Evolutionary conservation across 2,797 vertebrate species (phyloP).

Genomic region (Anguilla anguilla): DNA sequence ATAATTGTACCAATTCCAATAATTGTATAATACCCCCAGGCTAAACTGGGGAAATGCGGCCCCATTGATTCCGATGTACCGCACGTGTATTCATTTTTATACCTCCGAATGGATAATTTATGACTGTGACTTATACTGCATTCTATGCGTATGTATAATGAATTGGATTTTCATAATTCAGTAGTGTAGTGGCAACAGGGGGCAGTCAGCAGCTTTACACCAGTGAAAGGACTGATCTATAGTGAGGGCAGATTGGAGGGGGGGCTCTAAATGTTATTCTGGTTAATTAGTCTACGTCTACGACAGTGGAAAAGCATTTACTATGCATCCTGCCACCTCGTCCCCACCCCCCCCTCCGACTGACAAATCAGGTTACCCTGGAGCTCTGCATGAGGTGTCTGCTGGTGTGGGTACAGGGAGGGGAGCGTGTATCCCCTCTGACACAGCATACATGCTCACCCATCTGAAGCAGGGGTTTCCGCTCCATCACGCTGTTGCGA

Average conservation of each 20-base stretch:
- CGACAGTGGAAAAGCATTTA: slow-evolving; percentile 6
- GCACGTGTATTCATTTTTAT: slow-evolving; percentile 2
- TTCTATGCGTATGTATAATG: slow-evolving; percentile 11
- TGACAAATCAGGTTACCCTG: background rate
- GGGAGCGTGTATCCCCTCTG: background rate
- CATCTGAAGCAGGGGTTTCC: background rate
- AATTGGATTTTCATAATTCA: slow-evolving; percentile 9
- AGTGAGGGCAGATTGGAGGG: background rate
- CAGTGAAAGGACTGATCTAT: background rate
- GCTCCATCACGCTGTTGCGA: slow-evolving; percentile 2
- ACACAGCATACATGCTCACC: background rate
- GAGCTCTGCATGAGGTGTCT: background rate
- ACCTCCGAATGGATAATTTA: background rate
- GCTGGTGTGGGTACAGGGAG: background rate
- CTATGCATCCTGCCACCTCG: background rate
- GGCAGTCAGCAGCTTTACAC: background rate
- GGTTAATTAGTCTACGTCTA: slow-evolving; percentile 22
- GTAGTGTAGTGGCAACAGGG: background rate
- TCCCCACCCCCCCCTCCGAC: too few species aligned
- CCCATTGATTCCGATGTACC: background rate
- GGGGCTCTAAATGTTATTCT: slow-evolving; percentile 3
- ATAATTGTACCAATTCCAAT: background rate
- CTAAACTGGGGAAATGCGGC: background rate
- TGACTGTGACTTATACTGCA: slow-evolving; percentile 3
- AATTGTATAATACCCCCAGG: background rate